These are phyloP conservation scores for Antrozous pallidus DNA, from an alignment of 2,797 vertebrate genomes.

Conservation along the genomic window DNA sequence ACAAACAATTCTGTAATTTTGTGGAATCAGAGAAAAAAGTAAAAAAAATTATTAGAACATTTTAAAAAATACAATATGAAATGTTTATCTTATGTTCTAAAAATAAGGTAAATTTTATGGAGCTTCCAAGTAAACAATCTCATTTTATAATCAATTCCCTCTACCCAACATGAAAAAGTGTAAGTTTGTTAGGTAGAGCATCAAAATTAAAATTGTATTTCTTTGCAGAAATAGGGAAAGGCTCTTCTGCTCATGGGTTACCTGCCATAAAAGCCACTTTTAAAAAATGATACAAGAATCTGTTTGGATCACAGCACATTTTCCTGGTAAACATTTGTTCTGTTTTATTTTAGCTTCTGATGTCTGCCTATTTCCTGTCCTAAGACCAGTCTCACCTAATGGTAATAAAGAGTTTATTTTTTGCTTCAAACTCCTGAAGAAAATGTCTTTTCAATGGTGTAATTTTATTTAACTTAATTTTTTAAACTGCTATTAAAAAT, in stretches of 20 bases:
- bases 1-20: neutral
- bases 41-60: neutral
- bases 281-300: slow-evolving; percentile 14
- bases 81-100: neutral
- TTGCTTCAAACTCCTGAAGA: slow-evolving; percentile 52
- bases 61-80: neutral
- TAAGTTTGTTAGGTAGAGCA: neutral
- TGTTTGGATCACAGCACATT: neutral
- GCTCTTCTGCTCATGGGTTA: neutral
- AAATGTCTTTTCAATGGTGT: slow-evolving; percentile 48
- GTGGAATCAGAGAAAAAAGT: slow-evolving; percentile 10
- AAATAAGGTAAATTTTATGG: slow-evolving; percentile 10
- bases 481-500: slow-evolving; percentile 60
- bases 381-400: slow-evolving; percentile 40
- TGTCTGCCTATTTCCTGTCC: slow-evolving; percentile 51
- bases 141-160: neutral
- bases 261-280: neutral
- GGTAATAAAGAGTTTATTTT: slow-evolving; percentile 39
- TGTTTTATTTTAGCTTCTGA: slow-evolving; percentile 54
- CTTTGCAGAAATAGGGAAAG: neutral
- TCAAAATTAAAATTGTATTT: neutral
- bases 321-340: slow-evolving; percentile 49
- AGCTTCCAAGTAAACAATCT: neutral
- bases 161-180: neutral
- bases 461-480: slow-evolving; percentile 66